Base-by-base conservation (phyloP, 1,140 invertebrate genomes). In the Archivesica marissinica region DNA sequence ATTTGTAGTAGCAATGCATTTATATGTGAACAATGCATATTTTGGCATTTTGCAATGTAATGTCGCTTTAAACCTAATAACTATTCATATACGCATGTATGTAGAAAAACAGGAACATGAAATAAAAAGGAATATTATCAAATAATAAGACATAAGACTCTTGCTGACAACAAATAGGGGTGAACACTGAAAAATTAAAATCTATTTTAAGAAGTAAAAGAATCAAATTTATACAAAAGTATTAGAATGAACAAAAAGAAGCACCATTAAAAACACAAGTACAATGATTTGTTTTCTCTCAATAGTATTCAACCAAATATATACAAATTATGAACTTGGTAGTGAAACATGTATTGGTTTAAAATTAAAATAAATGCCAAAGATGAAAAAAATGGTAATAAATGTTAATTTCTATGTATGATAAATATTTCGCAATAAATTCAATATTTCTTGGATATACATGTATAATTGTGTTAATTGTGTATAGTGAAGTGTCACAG, bases 121-220 rank as follows among this genome's bases (percentile, higher is more conserved):
- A 39, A 56, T 35, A 35, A 76, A 76, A 39, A 50, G 59, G 47
- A 52, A 59, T 76, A 39, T 59, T 76, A 54, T 39, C 4, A 56
- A 76, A 76, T 56, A 56, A 56, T 54, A 56, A 59, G 38, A 76
- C 50, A 56, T 41, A 52, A 25, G 38, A 38, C 25, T 76, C 41
- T 41, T 52, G 74, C 52, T 76, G 74, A 76, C 50, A 56, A 76
- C 74, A 56, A 38, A 56, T 23, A 52, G 25, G 74, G 39, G 50
- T 76, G 74, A 76, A 76, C 74, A 76, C 74, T 20, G 47, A 56
- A 54, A 76, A 59, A 72, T 72, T 41, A 72, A 72, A 72, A 50
- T 44, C 41, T 47, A 28, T 47, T 52, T 47, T 38, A 66, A 72
- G 41, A 72, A 72, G 68, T 47, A 47, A 72, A 72, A 50, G 39